These are phyloP conservation scores for Xyrauchen texanus DNA, from an alignment of 2,113 vertebrate species.

Conservation along the genomic window DNA sequence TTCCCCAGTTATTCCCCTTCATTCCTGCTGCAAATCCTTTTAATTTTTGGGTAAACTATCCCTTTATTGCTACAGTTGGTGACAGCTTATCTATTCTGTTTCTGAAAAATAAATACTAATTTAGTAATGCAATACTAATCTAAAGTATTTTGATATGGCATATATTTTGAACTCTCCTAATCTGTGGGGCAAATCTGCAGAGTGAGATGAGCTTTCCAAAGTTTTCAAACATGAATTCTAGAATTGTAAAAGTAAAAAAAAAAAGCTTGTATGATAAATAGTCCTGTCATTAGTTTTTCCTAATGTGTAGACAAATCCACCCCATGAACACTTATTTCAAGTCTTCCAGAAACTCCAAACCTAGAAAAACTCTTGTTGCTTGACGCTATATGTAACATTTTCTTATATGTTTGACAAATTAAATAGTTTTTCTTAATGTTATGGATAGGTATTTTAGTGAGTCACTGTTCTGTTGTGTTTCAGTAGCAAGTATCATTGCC, in stretches of 20 bases:
- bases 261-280: not conserved
- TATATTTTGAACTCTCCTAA: no score
- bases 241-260: not conserved
- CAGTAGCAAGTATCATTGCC: no score
- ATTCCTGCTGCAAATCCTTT: no score
- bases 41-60: no score
- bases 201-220: not conserved
- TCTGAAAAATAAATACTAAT: not conserved
- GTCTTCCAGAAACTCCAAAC: not conserved
- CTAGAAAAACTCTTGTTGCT: conserved; percentile 1
- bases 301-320: not conserved
- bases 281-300: no score
- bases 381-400: no score
- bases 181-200: no score
- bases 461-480: not conserved
- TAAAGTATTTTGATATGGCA: no score
- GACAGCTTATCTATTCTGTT: not conserved
- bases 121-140: no score
- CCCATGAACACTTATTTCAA: not conserved
- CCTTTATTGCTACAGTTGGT: not conserved
- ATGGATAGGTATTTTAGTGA: not conserved
- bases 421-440: not conserved
- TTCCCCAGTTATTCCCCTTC: no score
- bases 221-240: not conserved
- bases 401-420: not conserved